phyloP scores from a whole-genome alignment of 2,888 invertebrate genomes.

The Megamerina dolium region DNA sequence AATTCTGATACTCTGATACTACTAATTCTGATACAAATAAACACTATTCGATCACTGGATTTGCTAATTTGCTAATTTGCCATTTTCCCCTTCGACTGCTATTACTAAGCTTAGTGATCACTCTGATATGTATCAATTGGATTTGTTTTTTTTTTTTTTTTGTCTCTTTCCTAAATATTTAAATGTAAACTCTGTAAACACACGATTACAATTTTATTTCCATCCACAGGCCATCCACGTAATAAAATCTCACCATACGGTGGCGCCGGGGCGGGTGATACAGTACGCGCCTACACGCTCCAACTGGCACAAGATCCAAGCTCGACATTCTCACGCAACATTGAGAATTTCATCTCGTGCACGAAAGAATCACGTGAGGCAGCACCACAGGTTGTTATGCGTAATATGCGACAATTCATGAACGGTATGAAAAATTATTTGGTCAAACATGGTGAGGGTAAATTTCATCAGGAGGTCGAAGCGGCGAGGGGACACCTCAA shows the following conservation, averaged over 20 bases:
- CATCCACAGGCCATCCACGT: conserved; percentile 67
- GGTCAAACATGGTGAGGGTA: conserved; percentile 90
- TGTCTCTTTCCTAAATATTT: too few species aligned
- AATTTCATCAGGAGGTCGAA: conserved; percentile 86
- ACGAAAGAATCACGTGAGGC: conserved; percentile 85
- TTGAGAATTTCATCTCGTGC: conserved; percentile 89
- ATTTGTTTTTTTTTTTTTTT: too few species aligned
- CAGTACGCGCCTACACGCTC: conserved; percentile 71
- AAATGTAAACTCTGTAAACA: too few species aligned
- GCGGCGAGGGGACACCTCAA: conserved; percentile 59
- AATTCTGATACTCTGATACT: too few species aligned
- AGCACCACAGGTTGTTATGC: conserved; percentile 81
- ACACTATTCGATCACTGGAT: too few species aligned
- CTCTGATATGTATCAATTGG: too few species aligned
- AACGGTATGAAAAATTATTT: conserved; percentile 98
- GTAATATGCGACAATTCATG: conserved; percentile 94
- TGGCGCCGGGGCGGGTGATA: conserved; percentile 59
- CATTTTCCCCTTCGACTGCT: too few species aligned
- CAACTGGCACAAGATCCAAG: conserved; percentile 76
- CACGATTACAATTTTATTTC: background rate
- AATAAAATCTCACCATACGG: conserved; percentile 46
- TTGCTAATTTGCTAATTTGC: too few species aligned
- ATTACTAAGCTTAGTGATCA: too few species aligned
- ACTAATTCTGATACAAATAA: too few species aligned
- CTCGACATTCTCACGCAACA: conserved; percentile 87